Base-by-base conservation (phyloP, 1,140 invertebrate genomes). In the Drosophila nebulosa region DNA sequence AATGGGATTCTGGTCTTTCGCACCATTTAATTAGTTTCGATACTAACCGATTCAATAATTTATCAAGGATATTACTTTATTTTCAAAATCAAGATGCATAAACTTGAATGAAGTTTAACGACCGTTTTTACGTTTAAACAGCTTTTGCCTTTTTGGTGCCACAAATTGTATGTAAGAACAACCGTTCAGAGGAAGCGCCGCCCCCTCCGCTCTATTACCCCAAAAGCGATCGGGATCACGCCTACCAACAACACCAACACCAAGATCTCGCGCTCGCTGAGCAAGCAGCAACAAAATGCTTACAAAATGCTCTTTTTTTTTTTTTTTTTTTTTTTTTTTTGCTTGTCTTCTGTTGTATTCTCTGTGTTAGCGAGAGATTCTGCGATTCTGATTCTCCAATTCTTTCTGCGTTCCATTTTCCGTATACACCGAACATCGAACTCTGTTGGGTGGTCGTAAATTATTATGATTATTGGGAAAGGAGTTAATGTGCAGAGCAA, bases 401-500 rank as follows among this genome's bases (percentile, higher is more conserved):
- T 24, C 24, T 24, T 24, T n/a, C 10, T 12, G 30, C 30, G 9
- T 32, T 24, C 21, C 26, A 18, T 58, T 26, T 22, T 36, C 59
- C 64, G 27, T 30, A n/a, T n/a, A n/a, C n/a, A n/a, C n/a, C n/a
- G n/a, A n/a, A n/a, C n/a, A n/a, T 50, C 71, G 67, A 46, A 46
- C 39, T 46, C 71, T 72, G 67, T 84, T 83, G 79, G 79, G 79
- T 83, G 79, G 79, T 84, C 79, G 79, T 83, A 83, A 84, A 83
- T 83, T 83, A 83, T 83, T 72, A 84, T 84, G 79, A 83, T 83
- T 83, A 84, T 84, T 83, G 79, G 79, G 79, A 64, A 68, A 79
- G 79, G 79, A 84, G 79, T 84, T 79, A 83, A 83, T 84, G 75
- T 83, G 79, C 70, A 78, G 66, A 64, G 59, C 57, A 64, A 63